Conservation (phyloP, 2,888 invertebrate species). For the Calameuta filiformis region DNA sequence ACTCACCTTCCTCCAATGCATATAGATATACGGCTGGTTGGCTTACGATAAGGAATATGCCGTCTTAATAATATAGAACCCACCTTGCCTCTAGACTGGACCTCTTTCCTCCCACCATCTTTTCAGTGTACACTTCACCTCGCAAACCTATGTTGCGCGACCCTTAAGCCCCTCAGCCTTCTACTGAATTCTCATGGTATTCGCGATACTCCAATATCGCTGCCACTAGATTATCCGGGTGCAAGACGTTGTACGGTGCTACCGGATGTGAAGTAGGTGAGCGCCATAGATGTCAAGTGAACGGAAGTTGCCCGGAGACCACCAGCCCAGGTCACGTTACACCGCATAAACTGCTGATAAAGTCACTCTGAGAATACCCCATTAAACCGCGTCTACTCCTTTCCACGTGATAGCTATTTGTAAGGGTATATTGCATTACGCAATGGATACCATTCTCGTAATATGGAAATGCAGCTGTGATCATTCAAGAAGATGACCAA, state of each 20-base stretch:
- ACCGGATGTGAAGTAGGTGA: conserved; percentile 11
- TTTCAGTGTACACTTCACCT: neutral
- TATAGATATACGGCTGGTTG: neutral
- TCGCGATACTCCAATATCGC: neutral
- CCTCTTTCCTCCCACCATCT: neutral
- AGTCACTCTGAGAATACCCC: conserved; percentile 24
- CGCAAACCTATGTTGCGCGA: neutral
- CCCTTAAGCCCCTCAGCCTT: neutral
- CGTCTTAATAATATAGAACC: neutral
- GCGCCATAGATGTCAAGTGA: conserved; percentile 12
- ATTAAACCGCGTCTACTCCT: neutral
- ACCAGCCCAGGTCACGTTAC: conserved; percentile 23
- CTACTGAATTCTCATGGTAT: neutral
- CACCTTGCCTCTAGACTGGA: neutral
- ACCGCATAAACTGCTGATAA: conserved; percentile 45
- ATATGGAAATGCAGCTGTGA: neutral
- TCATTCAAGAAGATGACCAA: neutral
- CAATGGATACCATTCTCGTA: neutral
- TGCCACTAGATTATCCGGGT: neutral
- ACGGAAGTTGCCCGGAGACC: conserved; percentile 9
- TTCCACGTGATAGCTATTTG: neutral
- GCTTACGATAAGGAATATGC: neutral
- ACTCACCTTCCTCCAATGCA: neutral
- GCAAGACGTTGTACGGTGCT: neutral
- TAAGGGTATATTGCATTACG: neutral